These are phyloP conservation scores for Aethes cnicana DNA, from an alignment of 2,888 invertebrate genomes.

Conservation along the genomic window DNA sequence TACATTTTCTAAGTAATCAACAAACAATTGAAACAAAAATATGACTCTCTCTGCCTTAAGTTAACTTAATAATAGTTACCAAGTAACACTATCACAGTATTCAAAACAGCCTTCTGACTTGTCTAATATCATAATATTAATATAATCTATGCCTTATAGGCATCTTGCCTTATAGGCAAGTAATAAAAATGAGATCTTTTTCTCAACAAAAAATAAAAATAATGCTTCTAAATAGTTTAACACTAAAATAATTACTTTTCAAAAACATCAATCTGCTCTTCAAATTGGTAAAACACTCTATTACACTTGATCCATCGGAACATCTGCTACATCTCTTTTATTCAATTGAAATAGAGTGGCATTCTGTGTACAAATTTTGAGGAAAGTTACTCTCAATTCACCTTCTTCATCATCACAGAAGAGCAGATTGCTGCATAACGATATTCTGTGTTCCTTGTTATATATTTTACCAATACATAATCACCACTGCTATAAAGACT, in stretches of 20 bases:
- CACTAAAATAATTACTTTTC: conserved; percentile 19
- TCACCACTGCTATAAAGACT: conserved; percentile 27
- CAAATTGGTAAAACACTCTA: conserved; percentile 35
- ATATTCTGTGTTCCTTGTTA: conserved; percentile 31
- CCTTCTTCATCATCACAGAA: conserved; percentile 23
- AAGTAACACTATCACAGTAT: conserved; percentile 16
- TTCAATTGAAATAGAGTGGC: conserved; percentile 40
- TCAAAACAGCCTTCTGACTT: conserved; percentile 9
- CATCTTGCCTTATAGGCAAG: conserved; percentile 14
- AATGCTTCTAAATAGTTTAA: not conserved
- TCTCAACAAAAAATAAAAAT: conserved; percentile 15
- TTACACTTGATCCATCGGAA: conserved; percentile 34
- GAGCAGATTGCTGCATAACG: conserved; percentile 33
- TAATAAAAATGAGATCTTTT: conserved; percentile 21
- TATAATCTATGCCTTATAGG: conserved; percentile 21
- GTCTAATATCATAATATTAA: conserved; percentile 7
- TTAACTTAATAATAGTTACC: conserved; percentile 1
- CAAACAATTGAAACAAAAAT: conserved; percentile 19
- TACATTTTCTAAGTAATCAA: conserved; percentile 21
- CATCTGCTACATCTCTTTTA: conserved; percentile 37
- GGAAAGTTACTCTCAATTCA: conserved; percentile 1
- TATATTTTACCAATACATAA: conserved; percentile 35
- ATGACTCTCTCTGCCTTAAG: conserved; percentile 5
- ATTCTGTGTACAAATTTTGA: conserved; percentile 45
- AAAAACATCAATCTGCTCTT: conserved; percentile 22